phyloP scores from a whole-genome alignment of 1,140 invertebrate species.

The Ooceraea biroi region DNA sequence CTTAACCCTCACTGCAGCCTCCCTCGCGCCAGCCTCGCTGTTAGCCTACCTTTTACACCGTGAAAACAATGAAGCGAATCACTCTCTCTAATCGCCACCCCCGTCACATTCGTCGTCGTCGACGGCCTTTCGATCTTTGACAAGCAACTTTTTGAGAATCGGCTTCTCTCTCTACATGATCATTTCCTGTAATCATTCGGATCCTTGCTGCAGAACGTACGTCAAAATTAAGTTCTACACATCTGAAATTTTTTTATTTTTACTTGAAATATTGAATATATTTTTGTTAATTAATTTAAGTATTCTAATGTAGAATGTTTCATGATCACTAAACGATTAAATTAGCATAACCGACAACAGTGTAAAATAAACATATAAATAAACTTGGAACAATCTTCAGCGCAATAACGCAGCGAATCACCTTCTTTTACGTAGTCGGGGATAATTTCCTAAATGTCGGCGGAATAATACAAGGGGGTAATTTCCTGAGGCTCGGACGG shows the following conservation, averaged over 20 bases:
- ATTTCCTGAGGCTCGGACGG: constrained; percentile 26
- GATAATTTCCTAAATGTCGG: constrained; percentile 56
- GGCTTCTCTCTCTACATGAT: background rate
- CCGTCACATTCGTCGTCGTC: constrained; percentile 52
- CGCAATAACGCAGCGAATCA: background rate
- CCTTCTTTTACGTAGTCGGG: background rate
- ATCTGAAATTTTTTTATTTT: background rate
- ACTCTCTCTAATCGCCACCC: constrained; percentile 50
- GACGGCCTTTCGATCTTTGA: constrained; percentile 70
- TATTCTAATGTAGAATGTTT: background rate
- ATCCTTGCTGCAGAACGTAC: background rate
- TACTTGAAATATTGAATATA: background rate
- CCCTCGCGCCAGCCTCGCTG: constrained; percentile 59
- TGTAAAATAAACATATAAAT: background rate
- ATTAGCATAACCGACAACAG: background rate
- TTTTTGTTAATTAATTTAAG: background rate
- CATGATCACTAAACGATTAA: background rate
- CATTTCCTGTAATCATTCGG: background rate
- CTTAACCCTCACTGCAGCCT: constrained; percentile 57
- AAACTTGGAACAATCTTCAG: background rate
- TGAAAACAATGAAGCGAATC: constrained; percentile 69
- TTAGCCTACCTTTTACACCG: constrained; percentile 76
- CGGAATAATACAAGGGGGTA: constrained; percentile 33
- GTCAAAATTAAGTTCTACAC: background rate
- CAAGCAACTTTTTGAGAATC: constrained; percentile 69